Conservation (phyloP, 2,797 vertebrate genomes). For the Babyrousa celebensis region DNA sequence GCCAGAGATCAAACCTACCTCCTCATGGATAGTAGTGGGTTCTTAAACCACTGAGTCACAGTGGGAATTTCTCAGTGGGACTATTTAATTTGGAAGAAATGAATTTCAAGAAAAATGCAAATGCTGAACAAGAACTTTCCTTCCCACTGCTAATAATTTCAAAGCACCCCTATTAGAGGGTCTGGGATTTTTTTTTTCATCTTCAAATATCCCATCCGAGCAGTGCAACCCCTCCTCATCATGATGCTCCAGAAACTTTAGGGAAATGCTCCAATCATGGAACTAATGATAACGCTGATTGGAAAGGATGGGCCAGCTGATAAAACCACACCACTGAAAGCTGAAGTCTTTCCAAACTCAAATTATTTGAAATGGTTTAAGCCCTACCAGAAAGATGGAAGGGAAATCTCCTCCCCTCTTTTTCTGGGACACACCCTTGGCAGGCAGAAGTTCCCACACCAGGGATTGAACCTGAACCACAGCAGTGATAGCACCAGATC, state of each 20-base stretch:
- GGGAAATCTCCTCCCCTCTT: too few species aligned
- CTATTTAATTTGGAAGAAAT: slow-evolving; percentile 19
- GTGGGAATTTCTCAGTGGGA: too few species aligned
- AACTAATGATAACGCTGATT: neutral
- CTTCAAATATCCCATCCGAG: slow-evolving; percentile 57
- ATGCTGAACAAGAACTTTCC: neutral
- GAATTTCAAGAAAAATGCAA: neutral
- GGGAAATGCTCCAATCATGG: slow-evolving; percentile 7
- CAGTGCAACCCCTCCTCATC: slow-evolving; percentile 74
- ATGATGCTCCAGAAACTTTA: neutral
- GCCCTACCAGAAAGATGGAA: neutral
- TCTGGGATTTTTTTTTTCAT: neutral
- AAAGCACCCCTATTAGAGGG: neutral
- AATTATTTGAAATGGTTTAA: slow-evolving; percentile 68
- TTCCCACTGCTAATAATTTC: slow-evolving; percentile 27
- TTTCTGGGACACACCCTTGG: too few species aligned
- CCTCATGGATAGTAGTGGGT: too few species aligned
- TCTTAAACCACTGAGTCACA: too few species aligned
- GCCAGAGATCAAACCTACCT: too few species aligned
- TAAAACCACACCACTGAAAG: slow-evolving; percentile 68
- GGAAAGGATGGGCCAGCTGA: neutral
- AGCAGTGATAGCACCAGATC: too few species aligned
- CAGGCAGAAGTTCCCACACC: too few species aligned
- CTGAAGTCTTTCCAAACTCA: slow-evolving; percentile 29
- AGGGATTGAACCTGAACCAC: too few species aligned